phyloP scores from a whole-genome alignment of 2,888 invertebrate species.

The Nasonia oneida region DNA sequence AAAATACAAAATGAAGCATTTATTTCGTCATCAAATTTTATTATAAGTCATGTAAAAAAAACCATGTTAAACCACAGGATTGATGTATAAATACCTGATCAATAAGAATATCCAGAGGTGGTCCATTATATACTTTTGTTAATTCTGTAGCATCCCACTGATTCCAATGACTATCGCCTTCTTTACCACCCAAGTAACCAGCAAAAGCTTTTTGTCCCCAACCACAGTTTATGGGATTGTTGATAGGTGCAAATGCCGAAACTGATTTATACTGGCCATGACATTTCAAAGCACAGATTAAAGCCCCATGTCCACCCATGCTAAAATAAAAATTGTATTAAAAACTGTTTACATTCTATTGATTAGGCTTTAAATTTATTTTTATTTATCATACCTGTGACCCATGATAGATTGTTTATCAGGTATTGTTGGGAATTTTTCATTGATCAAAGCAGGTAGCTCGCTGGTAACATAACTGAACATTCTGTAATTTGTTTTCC shows the following conservation, averaged over 20 bases:
- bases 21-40: background rate
- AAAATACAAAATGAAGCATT: background rate
- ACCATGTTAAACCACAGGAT: background rate
- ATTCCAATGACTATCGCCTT: constrained; percentile 83
- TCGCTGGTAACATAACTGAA: constrained; percentile 95
- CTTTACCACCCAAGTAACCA: constrained; percentile 88
- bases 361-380: background rate
- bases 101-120: constrained; percentile 90
- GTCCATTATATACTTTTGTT: constrained; percentile 90
- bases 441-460: constrained; percentile 86
- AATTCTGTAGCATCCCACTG: constrained; percentile 95
- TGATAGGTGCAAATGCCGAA: constrained; percentile 97
- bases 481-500: constrained; percentile 97
- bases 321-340: constrained; percentile 80
- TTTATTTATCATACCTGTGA: constrained; percentile 82
- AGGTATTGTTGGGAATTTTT: constrained; percentile 85
- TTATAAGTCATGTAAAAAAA: constrained; percentile 7
- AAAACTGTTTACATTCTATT: constrained; percentile 10
- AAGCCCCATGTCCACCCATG: constrained; percentile 99
- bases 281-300: constrained; percentile 93
- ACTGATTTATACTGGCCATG: constrained; percentile 93
- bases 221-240: constrained; percentile 90
- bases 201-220: constrained; percentile 94
- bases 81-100: constrained; percentile 86
- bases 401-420: constrained; percentile 89